phyloP scores from a whole-genome alignment of 2,797 vertebrate genomes.

The Distichodus sexfasciatus region DNA sequence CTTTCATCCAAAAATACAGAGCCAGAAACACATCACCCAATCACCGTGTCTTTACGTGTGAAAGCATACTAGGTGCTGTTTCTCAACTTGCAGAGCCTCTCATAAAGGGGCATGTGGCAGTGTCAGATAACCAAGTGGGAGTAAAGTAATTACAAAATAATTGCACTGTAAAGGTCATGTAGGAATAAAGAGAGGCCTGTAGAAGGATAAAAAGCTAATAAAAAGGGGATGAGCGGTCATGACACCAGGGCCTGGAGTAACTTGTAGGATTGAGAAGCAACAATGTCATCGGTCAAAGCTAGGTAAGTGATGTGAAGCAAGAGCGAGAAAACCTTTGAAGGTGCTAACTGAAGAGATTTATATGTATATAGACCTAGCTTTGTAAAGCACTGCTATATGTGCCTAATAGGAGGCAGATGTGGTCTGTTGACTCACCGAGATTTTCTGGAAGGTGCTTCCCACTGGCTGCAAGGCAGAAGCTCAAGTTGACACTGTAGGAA shows the following conservation, averaged over 20 bases:
- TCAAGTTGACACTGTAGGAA: constrained; percentile 86
- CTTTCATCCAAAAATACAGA: neutral
- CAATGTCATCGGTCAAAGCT: neutral
- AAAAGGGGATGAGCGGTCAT: neutral
- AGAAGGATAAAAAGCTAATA: constrained; percentile 26
- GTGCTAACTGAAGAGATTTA: constrained; percentile 5
- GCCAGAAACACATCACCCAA: no score
- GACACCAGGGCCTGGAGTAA: neutral
- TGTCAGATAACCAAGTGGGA: neutral
- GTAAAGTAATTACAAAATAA: constrained; percentile 55
- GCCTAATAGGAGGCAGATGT: constrained; percentile 60
- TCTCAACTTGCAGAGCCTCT: no score
- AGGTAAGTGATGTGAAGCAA: neutral
- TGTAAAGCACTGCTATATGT: constrained; percentile 1
- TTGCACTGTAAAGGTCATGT: constrained; percentile 39
- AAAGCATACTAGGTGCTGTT: no score
- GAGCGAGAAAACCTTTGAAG: neutral
- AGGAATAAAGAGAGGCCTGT: constrained; percentile 31
- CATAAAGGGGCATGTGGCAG: neutral
- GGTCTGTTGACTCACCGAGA: constrained; percentile 79
- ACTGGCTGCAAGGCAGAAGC: constrained; percentile 89
- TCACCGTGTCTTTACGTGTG: no score
- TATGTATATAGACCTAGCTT: constrained; percentile 11
- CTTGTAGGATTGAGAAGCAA: neutral
- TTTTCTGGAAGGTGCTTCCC: constrained; percentile 83